Conservation (phyloP, 2,888 invertebrate species). For the Chaetogeoica ovagalla region DNA sequence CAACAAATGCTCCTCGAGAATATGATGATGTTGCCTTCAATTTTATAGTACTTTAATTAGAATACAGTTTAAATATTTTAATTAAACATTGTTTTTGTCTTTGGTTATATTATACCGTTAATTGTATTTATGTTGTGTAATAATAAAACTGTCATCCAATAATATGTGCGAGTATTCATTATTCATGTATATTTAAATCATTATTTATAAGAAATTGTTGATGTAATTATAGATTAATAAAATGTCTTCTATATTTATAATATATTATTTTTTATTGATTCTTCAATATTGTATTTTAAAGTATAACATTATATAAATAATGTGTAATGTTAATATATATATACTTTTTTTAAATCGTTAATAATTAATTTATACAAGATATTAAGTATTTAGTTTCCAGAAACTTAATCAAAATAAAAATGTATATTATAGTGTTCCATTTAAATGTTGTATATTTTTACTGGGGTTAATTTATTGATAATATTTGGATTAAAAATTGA, state of each 20-base stretch:
- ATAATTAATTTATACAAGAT: neutral
- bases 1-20: neutral
- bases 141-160: neutral
- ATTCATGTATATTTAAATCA: neutral
- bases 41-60: neutral
- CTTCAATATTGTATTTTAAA: slow-evolving; percentile 1
- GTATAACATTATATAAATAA: neutral
- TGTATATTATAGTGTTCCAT: neutral
- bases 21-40: slow-evolving; percentile 5
- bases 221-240: slow-evolving; percentile 18
- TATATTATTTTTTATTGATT: slow-evolving; percentile 9
- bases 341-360: neutral
- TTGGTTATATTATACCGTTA: neutral
- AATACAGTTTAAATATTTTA: neutral
- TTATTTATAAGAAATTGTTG: slow-evolving; percentile 6
- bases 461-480: neutral
- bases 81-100: neutral
- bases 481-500: neutral
- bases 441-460: neutral
- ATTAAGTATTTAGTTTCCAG: neutral
- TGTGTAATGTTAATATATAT: neutral
- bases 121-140: neutral
- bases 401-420: neutral
- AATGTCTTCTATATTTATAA: slow-evolving; percentile 27
- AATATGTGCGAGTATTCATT: neutral